Conservation (phyloP, 2,888 invertebrate species). For the Selenia dentaria region DNA sequence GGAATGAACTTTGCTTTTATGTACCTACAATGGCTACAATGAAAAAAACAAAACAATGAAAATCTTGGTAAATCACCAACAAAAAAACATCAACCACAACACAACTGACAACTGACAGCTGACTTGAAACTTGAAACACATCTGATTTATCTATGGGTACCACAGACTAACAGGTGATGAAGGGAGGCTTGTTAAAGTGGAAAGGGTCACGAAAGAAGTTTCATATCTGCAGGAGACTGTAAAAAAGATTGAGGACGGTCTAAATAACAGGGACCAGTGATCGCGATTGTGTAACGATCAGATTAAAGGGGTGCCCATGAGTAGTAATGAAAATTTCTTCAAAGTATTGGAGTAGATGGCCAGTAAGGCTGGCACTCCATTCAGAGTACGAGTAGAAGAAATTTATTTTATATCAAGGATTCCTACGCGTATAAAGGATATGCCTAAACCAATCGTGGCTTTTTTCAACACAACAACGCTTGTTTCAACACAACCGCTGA, state of each 20-base stretch:
- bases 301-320: background rate
- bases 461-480: background rate
- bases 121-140: too few species aligned
- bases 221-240: background rate
- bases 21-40: too few species aligned
- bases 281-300: background rate
- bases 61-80: too few species aligned
- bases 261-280: background rate
- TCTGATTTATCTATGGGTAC: too few species aligned
- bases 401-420: background rate
- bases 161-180: too few species aligned
- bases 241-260: background rate
- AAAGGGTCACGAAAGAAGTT: background rate
- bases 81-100: too few species aligned
- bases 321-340: background rate
- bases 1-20: too few species aligned
- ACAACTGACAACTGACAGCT: too few species aligned
- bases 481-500: too few species aligned
- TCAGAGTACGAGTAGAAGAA: background rate
- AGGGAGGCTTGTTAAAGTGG: background rate
- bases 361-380: background rate
- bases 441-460: background rate
- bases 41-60: too few species aligned
- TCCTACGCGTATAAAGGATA: background rate
- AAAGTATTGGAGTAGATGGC: background rate